phyloP scores from a whole-genome alignment of 2,797 vertebrate species.

The Gallinago nigripennis region DNA sequence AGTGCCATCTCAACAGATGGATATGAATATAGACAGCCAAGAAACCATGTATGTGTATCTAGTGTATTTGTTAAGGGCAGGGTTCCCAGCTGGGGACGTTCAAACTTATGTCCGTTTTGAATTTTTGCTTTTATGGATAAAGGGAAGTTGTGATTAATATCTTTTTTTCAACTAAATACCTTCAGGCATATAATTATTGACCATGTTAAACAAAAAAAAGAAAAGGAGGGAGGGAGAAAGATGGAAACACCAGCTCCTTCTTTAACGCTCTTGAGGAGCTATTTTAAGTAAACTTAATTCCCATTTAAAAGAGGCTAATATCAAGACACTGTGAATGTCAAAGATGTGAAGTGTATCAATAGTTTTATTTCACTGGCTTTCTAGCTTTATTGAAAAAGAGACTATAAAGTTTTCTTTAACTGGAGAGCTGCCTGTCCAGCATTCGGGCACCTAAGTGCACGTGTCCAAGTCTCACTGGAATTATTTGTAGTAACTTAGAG shows the following conservation, averaged over 20 bases:
- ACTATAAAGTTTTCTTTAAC: not conserved
- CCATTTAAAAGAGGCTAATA: not conserved
- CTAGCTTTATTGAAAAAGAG: not conserved
- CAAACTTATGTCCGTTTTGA: slow-evolving; percentile 77
- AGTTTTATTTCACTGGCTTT: not conserved
- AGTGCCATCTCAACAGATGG: slow-evolving; percentile 79
- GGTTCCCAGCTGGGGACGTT: slow-evolving; percentile 74
- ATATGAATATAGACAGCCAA: slow-evolving; percentile 73
- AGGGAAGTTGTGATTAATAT: slow-evolving; percentile 49
- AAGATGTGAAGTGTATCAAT: not conserved
- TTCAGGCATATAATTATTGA: slow-evolving; percentile 20
- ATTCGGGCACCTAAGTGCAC: not conserved
- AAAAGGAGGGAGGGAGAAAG: not conserved
- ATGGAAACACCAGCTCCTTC: not conserved
- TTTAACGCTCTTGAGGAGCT: not conserved
- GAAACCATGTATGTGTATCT: slow-evolving; percentile 78
- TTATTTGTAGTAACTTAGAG: not conserved
- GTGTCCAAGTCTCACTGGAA: not conserved
- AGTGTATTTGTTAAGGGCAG: slow-evolving; percentile 78
- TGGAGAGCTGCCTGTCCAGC: not conserved
- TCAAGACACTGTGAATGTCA: not conserved
- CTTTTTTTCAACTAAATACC: slow-evolving; percentile 25
- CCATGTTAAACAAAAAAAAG: not conserved
- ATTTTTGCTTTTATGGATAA: slow-evolving; percentile 71
- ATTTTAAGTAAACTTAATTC: slow-evolving; percentile 15